Conservation (phyloP, 2,888 invertebrate species). For the Anthophora plumipes region DNA sequence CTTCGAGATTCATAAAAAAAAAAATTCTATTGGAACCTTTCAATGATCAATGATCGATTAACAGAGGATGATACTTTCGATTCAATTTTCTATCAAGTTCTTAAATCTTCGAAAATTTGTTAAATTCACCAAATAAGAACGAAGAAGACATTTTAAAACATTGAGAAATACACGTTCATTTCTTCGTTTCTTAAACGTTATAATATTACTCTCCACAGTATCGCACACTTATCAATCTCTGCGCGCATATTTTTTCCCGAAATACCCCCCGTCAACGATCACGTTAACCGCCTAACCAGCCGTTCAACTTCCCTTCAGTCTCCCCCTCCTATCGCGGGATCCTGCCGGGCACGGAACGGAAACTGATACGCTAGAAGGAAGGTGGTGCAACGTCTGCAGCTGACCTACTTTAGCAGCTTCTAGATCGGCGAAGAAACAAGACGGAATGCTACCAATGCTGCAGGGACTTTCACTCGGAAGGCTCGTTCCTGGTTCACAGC, state of each 20-base stretch:
- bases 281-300: neutral
- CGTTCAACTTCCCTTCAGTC: neutral
- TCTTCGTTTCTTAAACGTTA: too few relatives aligned
- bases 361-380: conserved; percentile 66
- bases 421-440: conserved; percentile 78
- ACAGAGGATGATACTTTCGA: too few relatives aligned
- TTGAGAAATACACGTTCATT: too few relatives aligned
- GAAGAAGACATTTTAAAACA: too few relatives aligned
- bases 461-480: conserved; percentile 79
- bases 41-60: neutral
- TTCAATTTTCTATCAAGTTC: too few relatives aligned
- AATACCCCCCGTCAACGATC: neutral
- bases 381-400: conserved; percentile 78
- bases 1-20: neutral
- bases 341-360: conserved; percentile 54
- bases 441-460: conserved; percentile 79
- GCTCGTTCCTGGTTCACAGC: conserved; percentile 72
- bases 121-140: too few relatives aligned
- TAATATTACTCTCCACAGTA: neutral
- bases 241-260: neutral
- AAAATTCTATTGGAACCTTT: neutral
- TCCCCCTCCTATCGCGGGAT: neutral
- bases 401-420: conserved; percentile 76
- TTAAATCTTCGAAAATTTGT: too few relatives aligned
- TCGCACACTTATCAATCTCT: too few relatives aligned